A percentile compares a stretch with the other conserved stretches of the same genome.
These are phyloP conservation scores for Podargus strigoides DNA, from an alignment of 2,797 vertebrate species.

Conservation along the genomic window DNA sequence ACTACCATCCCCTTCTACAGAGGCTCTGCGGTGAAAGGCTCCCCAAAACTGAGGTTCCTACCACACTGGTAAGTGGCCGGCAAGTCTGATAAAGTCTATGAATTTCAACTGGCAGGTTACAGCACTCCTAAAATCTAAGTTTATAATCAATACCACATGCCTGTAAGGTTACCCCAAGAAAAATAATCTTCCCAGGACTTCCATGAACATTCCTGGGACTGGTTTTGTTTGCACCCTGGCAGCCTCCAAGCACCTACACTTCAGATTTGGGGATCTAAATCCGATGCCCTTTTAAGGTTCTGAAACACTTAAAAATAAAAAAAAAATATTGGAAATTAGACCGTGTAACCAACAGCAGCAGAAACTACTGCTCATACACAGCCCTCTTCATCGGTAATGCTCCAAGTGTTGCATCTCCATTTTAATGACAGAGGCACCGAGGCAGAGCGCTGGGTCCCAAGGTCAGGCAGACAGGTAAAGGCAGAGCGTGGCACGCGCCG, in stretches of 20 bases:
- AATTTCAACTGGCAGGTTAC: neutral
- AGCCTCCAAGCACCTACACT: fast-evolving
- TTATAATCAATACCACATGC: neutral
- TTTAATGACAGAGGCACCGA: neutral
- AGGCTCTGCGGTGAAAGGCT: neutral
- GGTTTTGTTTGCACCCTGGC: neutral
- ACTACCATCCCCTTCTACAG: neutral
- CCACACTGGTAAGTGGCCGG: neutral
- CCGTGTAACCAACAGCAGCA: fast-evolving
- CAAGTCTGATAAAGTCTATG: neutral
- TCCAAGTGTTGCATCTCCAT: neutral
- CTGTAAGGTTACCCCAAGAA: neutral
- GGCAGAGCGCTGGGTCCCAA: neutral
- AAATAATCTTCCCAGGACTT: neutral
- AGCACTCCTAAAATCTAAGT: neutral
- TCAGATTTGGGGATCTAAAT: neutral
- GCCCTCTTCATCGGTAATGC: neutral
- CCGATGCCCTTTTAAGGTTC: neutral
- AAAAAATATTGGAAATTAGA: neutral
- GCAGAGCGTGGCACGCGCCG: neutral
- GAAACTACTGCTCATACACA: neutral
- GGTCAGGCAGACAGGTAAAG: neutral
- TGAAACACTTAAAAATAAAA: fast-evolving
- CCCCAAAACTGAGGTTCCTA: neutral
- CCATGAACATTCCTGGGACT: neutral